A percentile compares a stretch with the other conserved stretches of the same genome.
These are phyloP conservation scores for Sebastiscus albofasciatus DNA, from an alignment of 2,797 vertebrate genomes.

Conservation along the genomic window DNA sequence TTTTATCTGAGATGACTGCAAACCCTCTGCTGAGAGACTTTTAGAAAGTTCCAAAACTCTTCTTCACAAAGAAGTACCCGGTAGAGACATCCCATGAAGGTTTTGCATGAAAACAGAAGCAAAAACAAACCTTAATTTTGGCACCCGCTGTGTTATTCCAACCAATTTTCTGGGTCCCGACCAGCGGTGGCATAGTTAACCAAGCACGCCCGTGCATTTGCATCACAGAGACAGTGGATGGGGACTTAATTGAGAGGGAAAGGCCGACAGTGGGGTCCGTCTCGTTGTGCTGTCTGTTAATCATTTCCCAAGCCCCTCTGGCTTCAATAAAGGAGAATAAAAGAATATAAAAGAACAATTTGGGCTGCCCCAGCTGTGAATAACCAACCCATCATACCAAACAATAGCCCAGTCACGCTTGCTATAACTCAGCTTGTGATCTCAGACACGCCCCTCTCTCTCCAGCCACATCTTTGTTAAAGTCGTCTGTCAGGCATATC, in stretches of 20 bases:
- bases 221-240: constrained; percentile 57
- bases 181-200: constrained; percentile 71
- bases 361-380: constrained; percentile 89
- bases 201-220: constrained; percentile 70
- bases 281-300: constrained; percentile 83
- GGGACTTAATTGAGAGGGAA: constrained; percentile 81
- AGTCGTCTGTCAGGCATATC: constrained; percentile 87
- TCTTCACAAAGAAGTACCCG: rapidly evolving
- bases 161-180: constrained; percentile 65
- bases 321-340: constrained; percentile 87
- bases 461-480: constrained; percentile 94
- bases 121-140: constrained; percentile 3
- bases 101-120: not conserved
- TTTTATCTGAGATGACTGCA: not conserved
- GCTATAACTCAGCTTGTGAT: constrained; percentile 91
- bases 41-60: not conserved
- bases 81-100: rapidly evolving
- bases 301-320: constrained; percentile 85
- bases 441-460: constrained; percentile 89
- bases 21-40: not conserved
- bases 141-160: constrained; percentile 67
- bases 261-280: constrained; percentile 66
- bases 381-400: constrained; percentile 86
- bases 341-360: constrained; percentile 90
- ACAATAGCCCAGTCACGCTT: constrained; percentile 89